Evolutionary conservation across 2,113 vertebrate species (phyloP).

Genomic region (Chionodraco myersi): DNA sequence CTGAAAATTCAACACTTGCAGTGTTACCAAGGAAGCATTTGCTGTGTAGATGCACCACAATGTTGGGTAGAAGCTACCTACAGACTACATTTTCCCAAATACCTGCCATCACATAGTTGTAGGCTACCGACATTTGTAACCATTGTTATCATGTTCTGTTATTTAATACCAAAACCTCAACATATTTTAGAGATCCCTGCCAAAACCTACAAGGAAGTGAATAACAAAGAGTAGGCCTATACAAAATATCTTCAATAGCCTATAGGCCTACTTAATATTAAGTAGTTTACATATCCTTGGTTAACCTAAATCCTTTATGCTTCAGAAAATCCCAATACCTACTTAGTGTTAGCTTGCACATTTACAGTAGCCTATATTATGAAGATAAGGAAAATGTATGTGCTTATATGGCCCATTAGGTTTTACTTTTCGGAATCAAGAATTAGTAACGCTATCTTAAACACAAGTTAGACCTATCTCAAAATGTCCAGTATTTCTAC

Average conservation of each 20-base stretch:
- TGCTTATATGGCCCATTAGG: neutral
- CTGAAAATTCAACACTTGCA: neutral
- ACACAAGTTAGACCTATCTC: neutral
- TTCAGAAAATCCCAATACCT: neutral
- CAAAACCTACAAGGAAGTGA: neutral
- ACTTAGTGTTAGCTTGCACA: neutral
- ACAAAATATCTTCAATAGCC: neutral
- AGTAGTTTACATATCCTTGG: neutral
- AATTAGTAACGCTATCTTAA: neutral
- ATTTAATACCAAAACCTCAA: neutral
- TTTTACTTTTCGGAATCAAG: neutral
- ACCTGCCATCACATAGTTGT: neutral
- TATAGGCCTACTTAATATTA: neutral
- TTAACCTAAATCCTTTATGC: neutral
- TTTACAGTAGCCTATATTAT: neutral
- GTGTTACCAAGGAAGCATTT: neutral
- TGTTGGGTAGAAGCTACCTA: neutral
- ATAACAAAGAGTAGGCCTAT: neutral
- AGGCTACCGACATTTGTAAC: neutral
- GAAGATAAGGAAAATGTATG: neutral
- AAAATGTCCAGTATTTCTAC: neutral
- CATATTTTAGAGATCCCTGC: neutral
- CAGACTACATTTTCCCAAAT: neutral
- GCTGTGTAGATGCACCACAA: neutral
- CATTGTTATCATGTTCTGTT: neutral